Evolutionary conservation across 92 coral and sea anemone genomes (phyloP).

Genomic region (Epizoanthus stellaris): DNA sequence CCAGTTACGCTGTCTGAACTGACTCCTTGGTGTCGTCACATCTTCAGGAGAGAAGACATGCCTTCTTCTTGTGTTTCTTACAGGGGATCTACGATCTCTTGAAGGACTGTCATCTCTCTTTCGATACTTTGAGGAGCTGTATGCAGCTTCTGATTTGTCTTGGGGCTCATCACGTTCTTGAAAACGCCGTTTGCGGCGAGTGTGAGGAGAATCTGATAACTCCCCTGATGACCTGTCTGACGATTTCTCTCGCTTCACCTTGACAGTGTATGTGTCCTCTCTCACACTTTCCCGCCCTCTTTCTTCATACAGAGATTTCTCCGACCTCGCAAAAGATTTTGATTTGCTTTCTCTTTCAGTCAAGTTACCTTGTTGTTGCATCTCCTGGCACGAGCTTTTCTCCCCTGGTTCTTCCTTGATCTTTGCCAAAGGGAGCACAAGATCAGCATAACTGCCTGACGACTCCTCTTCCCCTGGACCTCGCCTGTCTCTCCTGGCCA

Average conservation of each 20-base stretch:
- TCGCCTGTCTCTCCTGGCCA: slow-evolving; percentile 50
- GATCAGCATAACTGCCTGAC: not conserved
- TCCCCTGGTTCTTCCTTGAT: slow-evolving; percentile 28
- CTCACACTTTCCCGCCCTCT: not conserved
- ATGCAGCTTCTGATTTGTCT: slow-evolving; percentile 2
- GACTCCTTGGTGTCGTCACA: slow-evolving; percentile 12
- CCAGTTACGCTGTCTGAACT: slow-evolving; percentile 46
- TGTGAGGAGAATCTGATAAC: slow-evolving; percentile 23
- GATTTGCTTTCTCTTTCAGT: not conserved
- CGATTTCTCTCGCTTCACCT: slow-evolving; percentile 19
- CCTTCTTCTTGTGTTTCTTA: not conserved
- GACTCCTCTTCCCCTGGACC: slow-evolving; percentile 14
- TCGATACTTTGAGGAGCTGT: slow-evolving; percentile 32
- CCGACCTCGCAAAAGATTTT: not conserved
- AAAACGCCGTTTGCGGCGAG: slow-evolving; percentile 14
- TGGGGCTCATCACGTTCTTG: slow-evolving; percentile 35
- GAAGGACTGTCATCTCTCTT: slow-evolving; percentile 20
- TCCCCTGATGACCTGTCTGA: slow-evolving; percentile 29
- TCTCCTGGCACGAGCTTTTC: not conserved
- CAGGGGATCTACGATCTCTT: not conserved
- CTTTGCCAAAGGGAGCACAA: not conserved
- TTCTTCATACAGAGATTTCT: not conserved
- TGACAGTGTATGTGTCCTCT: not conserved
- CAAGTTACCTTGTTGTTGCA: not conserved
- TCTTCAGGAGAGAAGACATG: slow-evolving; percentile 36